Percentiles rank a stretch among this genome's conserved stretches.
These are phyloP conservation scores for Heliothis peltigera DNA, from an alignment of 2,888 invertebrate species.

Conservation along the genomic window DNA sequence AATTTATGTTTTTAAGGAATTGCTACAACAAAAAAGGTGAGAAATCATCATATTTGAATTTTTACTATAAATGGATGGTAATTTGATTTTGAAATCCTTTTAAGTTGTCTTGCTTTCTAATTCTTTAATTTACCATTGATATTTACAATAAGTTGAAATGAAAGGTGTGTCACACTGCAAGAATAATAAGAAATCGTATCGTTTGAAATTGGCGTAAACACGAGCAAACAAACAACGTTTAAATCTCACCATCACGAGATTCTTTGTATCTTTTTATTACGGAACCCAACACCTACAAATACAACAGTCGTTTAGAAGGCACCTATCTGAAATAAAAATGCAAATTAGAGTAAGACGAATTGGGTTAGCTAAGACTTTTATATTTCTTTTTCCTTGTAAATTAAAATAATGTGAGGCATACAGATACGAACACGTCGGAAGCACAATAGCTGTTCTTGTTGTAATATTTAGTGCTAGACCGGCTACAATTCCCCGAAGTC, in stretches of 20 bases:
- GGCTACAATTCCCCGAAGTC: conserved; percentile 60
- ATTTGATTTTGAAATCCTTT: no score
- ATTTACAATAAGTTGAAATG: no score
- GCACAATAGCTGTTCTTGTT: conserved; percentile 55
- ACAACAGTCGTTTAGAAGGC: conserved; percentile 51
- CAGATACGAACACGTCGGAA: conserved; percentile 39
- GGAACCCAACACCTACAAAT: conserved; percentile 47
- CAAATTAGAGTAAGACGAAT: conserved; percentile 58
- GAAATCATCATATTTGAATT: no score
- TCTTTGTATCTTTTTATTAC: conserved; percentile 53
- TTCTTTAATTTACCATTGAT: no score
- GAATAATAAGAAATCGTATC: no score
- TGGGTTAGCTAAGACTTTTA: conserved; percentile 51
- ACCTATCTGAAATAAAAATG: conserved; percentile 57
- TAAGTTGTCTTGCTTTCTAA: no score
- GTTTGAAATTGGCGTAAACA: conserved; percentile 1
- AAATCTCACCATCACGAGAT: conserved; percentile 50
- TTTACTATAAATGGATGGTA: no score
- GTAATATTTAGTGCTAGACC: conserved; percentile 61
- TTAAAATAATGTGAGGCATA: conserved; percentile 48
- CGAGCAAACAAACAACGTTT: conserved; percentile 2
- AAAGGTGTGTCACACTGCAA: no score
- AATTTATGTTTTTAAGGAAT: no score
- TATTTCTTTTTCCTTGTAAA: conserved; percentile 52
- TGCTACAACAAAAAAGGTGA: no score